These are phyloP conservation scores for Hydractinia echinata DNA, from an alignment of 30 jellyfish, hydroid and myxozoan species.

Conservation along the genomic window DNA sequence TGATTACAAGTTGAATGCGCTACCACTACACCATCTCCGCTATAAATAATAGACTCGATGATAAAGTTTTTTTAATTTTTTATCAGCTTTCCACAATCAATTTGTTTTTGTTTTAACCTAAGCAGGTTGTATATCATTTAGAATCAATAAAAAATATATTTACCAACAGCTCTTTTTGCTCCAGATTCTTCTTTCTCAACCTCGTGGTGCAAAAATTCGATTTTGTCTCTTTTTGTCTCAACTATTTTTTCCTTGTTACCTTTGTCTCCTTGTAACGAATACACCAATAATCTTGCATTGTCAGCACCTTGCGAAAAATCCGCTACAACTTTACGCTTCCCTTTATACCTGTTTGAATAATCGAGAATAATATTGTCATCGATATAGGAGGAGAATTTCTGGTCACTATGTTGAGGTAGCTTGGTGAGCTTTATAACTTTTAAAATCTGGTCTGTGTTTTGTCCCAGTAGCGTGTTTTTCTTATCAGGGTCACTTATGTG, in stretches of 20 bases:
- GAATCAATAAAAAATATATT: no score
- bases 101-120: no score
- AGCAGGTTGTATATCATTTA: no score
- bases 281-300: slow-evolving; percentile 48
- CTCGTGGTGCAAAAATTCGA: slow-evolving; percentile 16
- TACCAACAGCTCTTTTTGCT: slow-evolving; percentile 35
- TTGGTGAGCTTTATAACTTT: background rate
- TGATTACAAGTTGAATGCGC: no score
- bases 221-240: no score
- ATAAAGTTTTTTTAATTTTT: no score
- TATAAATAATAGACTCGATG: no score
- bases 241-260: background rate
- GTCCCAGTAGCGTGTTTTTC: background rate
- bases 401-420: background rate
- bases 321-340: slow-evolving; percentile 54
- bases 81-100: no score
- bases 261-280: slow-evolving; percentile 23
- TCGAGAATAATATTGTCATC: slow-evolving; percentile 39
- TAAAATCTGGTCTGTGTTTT: background rate
- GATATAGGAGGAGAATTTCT: background rate
- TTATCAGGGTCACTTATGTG: background rate
- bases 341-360: slow-evolving; percentile 39
- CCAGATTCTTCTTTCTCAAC: slow-evolving; percentile 37
- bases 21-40: no score
- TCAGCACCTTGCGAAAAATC: slow-evolving; percentile 70